Conservation (phyloP, 2,113 vertebrate genomes). For the Micromys minutus region DNA sequence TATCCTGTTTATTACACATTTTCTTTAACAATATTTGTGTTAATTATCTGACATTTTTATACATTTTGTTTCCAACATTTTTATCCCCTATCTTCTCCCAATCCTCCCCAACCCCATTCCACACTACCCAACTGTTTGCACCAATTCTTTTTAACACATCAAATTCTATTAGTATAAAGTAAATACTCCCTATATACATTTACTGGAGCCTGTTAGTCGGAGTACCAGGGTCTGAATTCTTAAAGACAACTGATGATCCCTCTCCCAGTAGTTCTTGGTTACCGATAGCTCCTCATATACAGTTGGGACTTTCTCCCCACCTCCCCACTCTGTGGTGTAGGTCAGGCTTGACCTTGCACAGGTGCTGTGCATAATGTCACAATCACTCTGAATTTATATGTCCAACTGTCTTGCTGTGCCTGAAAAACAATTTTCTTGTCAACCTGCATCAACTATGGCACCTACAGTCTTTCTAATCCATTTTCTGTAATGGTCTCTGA, state of each 20-base stretch:
- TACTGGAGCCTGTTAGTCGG: neutral
- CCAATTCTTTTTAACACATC: neutral
- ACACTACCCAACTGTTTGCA: neutral
- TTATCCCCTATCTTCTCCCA: neutral
- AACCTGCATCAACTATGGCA: fast-evolving
- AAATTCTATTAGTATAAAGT: neutral
- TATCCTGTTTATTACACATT: neutral
- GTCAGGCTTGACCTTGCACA: neutral
- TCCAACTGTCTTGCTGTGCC: neutral
- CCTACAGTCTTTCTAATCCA: neutral
- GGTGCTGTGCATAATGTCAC: neutral
- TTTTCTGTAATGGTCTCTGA: neutral
- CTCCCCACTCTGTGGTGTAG: neutral
- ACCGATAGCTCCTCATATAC: neutral
- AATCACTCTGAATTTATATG: neutral
- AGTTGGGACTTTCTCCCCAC: neutral
- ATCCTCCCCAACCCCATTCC: neutral
- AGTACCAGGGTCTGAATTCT: neutral
- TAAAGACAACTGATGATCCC: neutral
- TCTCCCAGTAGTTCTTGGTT: neutral
- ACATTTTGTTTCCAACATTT: neutral
- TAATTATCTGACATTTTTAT: neutral
- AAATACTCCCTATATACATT: neutral
- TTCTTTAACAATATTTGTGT: neutral
- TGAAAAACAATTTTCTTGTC: neutral